phyloP scores from a whole-genome alignment of 2,888 invertebrate species.

The Ligdia adustata region DNA sequence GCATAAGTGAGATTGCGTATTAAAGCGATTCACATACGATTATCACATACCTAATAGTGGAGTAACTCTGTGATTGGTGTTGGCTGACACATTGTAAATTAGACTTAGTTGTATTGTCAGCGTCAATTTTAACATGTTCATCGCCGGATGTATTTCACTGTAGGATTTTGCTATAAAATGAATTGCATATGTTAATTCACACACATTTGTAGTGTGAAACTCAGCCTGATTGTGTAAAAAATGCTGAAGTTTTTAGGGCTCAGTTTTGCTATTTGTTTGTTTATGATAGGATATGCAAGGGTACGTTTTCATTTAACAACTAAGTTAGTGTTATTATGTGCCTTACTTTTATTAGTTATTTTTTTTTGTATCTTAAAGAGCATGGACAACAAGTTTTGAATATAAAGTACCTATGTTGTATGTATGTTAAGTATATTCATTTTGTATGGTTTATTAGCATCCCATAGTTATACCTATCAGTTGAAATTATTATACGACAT shows the following conservation, averaged over 20 bases:
- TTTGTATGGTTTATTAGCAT: too few species aligned
- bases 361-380: too few species aligned
- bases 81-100: not conserved
- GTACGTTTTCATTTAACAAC: conserved; percentile 22
- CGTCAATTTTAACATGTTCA: not conserved
- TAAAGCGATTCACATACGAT: too few species aligned
- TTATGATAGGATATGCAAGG: conserved; percentile 6
- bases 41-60: too few species aligned
- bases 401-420: too few species aligned
- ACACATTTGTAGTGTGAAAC: conserved; percentile 50
- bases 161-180: conserved; percentile 45
- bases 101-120: conserved; percentile 5
- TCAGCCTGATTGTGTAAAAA: conserved; percentile 16
- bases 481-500: too few species aligned
- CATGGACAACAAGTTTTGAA: too few species aligned
- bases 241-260: conserved; percentile 32
- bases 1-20: too few species aligned
- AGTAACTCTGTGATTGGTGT: conserved; percentile 3
- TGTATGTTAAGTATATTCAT: too few species aligned
- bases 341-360: too few species aligned
- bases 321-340: too few species aligned
- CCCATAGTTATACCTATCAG: too few species aligned
- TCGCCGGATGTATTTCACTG: conserved; percentile 28
- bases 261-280: conserved; percentile 2
- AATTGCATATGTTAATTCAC: conserved; percentile 48